These are phyloP conservation scores for Periphyllus acericola DNA, from an alignment of 2,888 invertebrate genomes.

Conservation along the genomic window DNA sequence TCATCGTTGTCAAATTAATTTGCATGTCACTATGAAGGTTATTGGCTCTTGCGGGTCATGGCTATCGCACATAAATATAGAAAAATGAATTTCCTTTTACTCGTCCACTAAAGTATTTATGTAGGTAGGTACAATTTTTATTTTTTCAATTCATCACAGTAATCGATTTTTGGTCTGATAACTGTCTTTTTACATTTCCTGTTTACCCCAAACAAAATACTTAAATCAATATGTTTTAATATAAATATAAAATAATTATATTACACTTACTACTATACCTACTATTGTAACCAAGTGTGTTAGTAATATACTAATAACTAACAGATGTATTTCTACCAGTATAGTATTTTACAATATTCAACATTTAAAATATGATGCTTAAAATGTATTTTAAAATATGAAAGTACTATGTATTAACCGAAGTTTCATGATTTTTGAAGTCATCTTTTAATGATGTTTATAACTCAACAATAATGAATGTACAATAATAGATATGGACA, in stretches of 20 bases:
- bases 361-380: no score
- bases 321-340: not conserved
- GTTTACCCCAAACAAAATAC: not conserved
- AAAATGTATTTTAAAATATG: no score
- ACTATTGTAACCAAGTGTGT: no score
- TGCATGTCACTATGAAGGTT: constrained; percentile 60
- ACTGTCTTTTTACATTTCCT: constrained; percentile 6
- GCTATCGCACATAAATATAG: constrained; percentile 4
- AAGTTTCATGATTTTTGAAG: no score
- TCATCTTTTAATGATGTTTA: no score
- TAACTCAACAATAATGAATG: no score
- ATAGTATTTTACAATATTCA: not conserved
- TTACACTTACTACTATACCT: not conserved
- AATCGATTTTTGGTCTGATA: not conserved
- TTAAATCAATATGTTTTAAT: not conserved
- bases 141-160: constrained; percentile 37
- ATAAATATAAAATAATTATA: constrained; percentile 7
- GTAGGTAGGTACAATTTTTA: not conserved
- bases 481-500: no score
- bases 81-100: constrained; percentile 39
- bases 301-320: not conserved
- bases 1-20: constrained; percentile 59
- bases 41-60: constrained; percentile 60
- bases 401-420: no score
- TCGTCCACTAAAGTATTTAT: not conserved